Conservation (phyloP, 2,888 invertebrate genomes). For the Cheilosia scutellata region DNA sequence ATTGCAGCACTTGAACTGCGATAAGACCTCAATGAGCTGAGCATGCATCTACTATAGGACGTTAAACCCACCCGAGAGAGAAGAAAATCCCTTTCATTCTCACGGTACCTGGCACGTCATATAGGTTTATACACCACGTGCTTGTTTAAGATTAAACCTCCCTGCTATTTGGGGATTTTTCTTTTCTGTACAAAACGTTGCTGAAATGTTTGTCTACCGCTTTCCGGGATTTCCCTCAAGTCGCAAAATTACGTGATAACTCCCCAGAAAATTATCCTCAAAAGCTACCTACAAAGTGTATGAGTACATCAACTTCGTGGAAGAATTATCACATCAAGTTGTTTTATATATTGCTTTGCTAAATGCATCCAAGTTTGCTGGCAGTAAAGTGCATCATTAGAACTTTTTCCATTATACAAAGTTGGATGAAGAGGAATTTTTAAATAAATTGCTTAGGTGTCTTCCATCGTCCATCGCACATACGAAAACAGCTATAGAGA, state of each 20-base stretch:
- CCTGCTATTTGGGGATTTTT: neutral
- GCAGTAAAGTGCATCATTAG: neutral
- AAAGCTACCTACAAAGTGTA: neutral
- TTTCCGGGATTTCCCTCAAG: constrained; percentile 11
- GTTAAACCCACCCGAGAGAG: constrained; percentile 1
- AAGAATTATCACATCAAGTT: constrained; percentile 34
- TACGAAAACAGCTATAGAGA: no score
- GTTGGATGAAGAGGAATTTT: neutral
- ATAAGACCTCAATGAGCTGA: neutral
- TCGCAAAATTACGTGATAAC: constrained; percentile 42
- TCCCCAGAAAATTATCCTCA: constrained; percentile 9
- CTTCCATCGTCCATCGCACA: no score
- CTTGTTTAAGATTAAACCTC: neutral
- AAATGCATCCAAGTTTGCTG: constrained; percentile 1
- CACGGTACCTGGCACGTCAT: neutral
- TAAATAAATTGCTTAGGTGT: neutral
- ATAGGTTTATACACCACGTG: neutral
- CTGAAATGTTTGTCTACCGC: neutral
- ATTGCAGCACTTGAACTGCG: neutral
- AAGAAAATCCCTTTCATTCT: neutral
- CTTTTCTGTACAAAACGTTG: neutral
- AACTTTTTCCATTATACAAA: neutral
- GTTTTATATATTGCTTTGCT: constrained; percentile 3
- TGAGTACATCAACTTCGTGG: constrained; percentile 7
- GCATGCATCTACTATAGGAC: neutral